These are phyloP conservation scores for Microctenopoma steveboyesi DNA, from an alignment of 2,797 vertebrate genomes.

Conservation along the genomic window DNA sequence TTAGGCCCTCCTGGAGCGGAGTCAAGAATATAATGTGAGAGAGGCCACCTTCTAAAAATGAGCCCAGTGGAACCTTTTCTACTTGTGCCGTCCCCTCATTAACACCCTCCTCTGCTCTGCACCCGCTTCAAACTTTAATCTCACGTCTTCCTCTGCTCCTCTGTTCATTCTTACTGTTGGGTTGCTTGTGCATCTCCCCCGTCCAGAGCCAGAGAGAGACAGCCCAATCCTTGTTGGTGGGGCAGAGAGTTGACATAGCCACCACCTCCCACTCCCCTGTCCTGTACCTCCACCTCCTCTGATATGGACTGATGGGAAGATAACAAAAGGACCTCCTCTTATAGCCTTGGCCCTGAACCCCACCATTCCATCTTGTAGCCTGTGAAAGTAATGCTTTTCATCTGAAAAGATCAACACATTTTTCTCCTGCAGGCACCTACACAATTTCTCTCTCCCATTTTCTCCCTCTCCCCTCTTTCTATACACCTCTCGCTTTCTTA, in stretches of 20 bases:
- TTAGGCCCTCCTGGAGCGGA: conserved; percentile 89
- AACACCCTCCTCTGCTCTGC: conserved; percentile 67
- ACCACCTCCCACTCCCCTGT: conserved; percentile 30
- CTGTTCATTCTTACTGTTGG: conserved; percentile 69
- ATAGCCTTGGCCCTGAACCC: conserved; percentile 69
- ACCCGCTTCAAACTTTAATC: conserved; percentile 70
- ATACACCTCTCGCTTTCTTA: conserved; percentile 66
- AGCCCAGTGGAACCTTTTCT: conserved; percentile 69
- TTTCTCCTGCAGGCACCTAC: conserved; percentile 70
- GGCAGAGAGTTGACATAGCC: conserved; percentile 74
- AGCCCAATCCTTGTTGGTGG: conserved; percentile 79
- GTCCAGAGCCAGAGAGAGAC: conserved; percentile 68
- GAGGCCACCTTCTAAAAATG: conserved; percentile 85
- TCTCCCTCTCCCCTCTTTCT: conserved; percentile 57
- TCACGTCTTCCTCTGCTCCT: conserved; percentile 67
- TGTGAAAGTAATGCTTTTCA: conserved; percentile 71
- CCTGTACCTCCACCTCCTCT: conserved; percentile 42
- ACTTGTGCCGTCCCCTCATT: conserved; percentile 70
- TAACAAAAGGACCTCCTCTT: conserved; percentile 85
- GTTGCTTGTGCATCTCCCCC: conserved; percentile 61
- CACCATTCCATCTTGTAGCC: conserved; percentile 71
- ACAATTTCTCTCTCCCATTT: conserved; percentile 64
- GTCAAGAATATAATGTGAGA: conserved; percentile 95
- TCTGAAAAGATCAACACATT: conserved; percentile 78
- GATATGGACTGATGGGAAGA: conserved; percentile 86